Evolutionary conservation across 2,888 invertebrate species (phyloP).

Genomic region (Chrysotoxum bicinctum): DNA sequence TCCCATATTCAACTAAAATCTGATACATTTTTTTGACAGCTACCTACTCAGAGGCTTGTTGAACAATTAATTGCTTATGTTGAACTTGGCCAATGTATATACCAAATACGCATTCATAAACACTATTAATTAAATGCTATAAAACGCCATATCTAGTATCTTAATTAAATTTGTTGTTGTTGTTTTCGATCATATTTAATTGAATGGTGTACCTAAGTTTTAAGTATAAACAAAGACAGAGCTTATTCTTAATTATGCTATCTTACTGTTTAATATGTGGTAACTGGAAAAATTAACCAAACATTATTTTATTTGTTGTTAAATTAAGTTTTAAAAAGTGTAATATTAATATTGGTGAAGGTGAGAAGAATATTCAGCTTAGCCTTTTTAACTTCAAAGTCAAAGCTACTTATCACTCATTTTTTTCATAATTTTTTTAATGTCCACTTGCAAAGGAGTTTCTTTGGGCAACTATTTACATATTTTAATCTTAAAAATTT

Average conservation of each 20-base stretch:
- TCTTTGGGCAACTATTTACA: too few relatives aligned
- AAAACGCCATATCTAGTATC: background rate
- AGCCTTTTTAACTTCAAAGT: too few relatives aligned
- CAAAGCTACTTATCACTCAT: too few relatives aligned
- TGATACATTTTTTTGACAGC: background rate
- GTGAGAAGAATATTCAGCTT: background rate
- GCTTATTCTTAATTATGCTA: background rate
- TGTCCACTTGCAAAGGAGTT: too few relatives aligned
- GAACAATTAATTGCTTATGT: background rate
- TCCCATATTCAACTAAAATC: too few relatives aligned
- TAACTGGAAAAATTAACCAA: background rate
- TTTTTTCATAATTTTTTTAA: too few relatives aligned
- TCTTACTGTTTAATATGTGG: background rate
- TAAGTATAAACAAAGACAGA: background rate
- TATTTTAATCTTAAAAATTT: too few relatives aligned
- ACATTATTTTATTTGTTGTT: background rate
- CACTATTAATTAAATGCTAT: background rate
- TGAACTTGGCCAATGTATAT: background rate
- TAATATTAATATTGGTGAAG: background rate
- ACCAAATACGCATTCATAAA: constrained; percentile 18
- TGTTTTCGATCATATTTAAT: constrained; percentile 15
- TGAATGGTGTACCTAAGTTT: background rate
- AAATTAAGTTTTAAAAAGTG: background rate
- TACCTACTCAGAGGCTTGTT: background rate
- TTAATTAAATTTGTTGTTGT: constrained; percentile 51